phyloP scores from a whole-genome alignment of 2,113 vertebrate species.

The Chionis minor region DNA sequence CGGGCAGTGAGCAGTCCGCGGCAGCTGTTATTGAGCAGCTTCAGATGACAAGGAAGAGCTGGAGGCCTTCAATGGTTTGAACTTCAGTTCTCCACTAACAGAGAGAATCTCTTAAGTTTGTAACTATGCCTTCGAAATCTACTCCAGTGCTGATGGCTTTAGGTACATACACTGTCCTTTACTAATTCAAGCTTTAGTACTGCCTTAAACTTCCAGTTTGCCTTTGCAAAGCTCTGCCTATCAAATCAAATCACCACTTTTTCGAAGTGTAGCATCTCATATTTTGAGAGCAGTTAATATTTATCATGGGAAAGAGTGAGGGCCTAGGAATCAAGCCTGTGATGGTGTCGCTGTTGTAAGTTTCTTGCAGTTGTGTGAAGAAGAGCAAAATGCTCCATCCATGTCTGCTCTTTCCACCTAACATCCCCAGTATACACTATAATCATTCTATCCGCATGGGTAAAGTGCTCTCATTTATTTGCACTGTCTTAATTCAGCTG shows the following conservation, averaged over 20 bases:
- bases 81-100: background rate
- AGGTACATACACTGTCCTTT: background rate
- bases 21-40: background rate
- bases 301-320: background rate
- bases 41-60: background rate
- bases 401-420: background rate
- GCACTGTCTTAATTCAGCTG: background rate
- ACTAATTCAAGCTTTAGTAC: background rate
- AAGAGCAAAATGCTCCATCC: accelerated
- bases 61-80: background rate
- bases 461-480: background rate
- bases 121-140: background rate
- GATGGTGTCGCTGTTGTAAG: accelerated
- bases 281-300: background rate
- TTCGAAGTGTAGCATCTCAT: background rate
- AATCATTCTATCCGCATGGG: accelerated
- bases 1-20: background rate
- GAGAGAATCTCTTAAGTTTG: background rate
- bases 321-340: background rate
- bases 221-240: background rate
- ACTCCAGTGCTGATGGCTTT: background rate
- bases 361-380: background rate
- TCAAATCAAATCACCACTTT: background rate
- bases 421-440: too few species aligned
- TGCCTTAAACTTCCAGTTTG: background rate